These are phyloP conservation scores for Anadara kagoshimensis DNA, from an alignment of 1,140 invertebrate genomes.

Conservation along the genomic window DNA sequence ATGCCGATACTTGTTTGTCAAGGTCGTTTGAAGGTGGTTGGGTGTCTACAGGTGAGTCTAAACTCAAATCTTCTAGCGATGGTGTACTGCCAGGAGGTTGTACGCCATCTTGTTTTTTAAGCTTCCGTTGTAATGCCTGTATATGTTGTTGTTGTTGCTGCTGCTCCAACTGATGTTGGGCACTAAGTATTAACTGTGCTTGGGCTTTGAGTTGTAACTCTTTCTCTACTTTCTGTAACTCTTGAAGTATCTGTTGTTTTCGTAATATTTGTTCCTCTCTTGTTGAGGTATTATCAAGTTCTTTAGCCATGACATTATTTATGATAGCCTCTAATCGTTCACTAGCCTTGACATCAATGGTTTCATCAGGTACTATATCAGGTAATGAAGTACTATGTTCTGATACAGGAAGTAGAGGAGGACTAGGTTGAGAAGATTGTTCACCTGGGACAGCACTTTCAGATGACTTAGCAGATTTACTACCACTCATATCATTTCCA, in stretches of 20 bases:
- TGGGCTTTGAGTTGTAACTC: slow-evolving; percentile 82
- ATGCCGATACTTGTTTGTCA: slow-evolving; percentile 46
- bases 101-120: slow-evolving; percentile 37
- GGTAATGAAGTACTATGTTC: slow-evolving; percentile 2
- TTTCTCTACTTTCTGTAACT: slow-evolving; percentile 84
- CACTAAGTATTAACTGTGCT: slow-evolving; percentile 71
- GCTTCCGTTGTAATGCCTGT: slow-evolving; percentile 35
- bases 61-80: slow-evolving; percentile 14
- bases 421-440: slow-evolving; percentile 8
- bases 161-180: slow-evolving; percentile 63
- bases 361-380: background rate
- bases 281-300: slow-evolving; percentile 68
- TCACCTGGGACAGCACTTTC: background rate
- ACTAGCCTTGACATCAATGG: slow-evolving; percentile 38
- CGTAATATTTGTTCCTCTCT: slow-evolving; percentile 82
- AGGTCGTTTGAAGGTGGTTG: slow-evolving; percentile 47
- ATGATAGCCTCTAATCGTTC: slow-evolving; percentile 39
- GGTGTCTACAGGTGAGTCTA: slow-evolving; percentile 29
- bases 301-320: slow-evolving; percentile 70
- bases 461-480: too few species aligned
- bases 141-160: slow-evolving; percentile 58
- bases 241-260: slow-evolving; percentile 86
- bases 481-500: too few species aligned
- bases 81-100: slow-evolving; percentile 26
- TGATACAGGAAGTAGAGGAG: background rate